Base-by-base conservation (phyloP, 1,140 invertebrate species). In the Adelges cooleyi region DNA sequence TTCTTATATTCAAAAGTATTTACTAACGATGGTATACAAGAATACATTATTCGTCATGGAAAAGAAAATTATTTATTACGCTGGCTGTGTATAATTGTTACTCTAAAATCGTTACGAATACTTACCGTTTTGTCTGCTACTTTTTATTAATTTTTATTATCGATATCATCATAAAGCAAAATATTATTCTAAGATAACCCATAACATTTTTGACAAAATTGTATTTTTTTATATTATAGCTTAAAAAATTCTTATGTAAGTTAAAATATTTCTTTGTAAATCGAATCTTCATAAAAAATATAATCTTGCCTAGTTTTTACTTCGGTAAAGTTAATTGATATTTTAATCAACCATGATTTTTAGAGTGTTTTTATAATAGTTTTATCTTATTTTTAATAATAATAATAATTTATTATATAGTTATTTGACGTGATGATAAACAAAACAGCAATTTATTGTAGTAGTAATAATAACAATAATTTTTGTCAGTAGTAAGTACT, bases 311-410 rank as follows among this genome's bases (percentile, higher is more conserved):
- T 62, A 29, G 42, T 62, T 62, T 33, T 5, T 62, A n/a, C 20
- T 62, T 62, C 42, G 8, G 44, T 62, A 48, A 46, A 62, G 40
- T 62, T 62, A 62, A 46, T 48, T 62, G 46, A 62, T 48, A 62
- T 62, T 48, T 44, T 62, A 62, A 62, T 62, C 56, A 33, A 46
- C 42, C 40, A 46, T 62, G 44, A 48, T 62, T 62, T 48, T 48
- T 62, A 62, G 54, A 62, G 38, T 62, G 56, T 62, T 62, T 52
- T 48, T 48, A 27, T 62, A 59, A 62, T 62, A 62, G 42, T 62
- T 62, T 48, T 33, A 46, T 29, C 56, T 33, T 62, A 62, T 62
- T 62, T 62, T 62, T 62, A 62, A 33, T 33, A 33, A 33, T 33
- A 33, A 33, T 33, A 6, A 59, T 59, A 44, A 59, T 59, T 59